These are phyloP conservation scores for Chloroceryle inda DNA, from an alignment of 2,797 vertebrate genomes.

Conservation along the genomic window DNA sequence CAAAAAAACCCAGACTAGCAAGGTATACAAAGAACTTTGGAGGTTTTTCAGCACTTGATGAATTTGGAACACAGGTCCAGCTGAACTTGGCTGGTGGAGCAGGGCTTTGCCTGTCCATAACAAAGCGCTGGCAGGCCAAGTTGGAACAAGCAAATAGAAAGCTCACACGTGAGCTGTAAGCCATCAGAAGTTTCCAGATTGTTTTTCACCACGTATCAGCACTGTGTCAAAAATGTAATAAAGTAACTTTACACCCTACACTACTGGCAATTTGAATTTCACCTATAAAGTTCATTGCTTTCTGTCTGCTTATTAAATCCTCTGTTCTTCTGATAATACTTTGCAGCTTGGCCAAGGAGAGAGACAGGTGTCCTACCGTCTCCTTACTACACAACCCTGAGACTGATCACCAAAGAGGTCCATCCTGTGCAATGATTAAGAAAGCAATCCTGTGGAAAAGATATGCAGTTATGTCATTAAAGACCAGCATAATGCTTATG, in stretches of 20 bases:
- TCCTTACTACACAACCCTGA: conserved; percentile 21
- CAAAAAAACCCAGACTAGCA: background rate
- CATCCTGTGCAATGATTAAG: conserved; percentile 7
- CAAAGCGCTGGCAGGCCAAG: background rate
- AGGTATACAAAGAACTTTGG: background rate
- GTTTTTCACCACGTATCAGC: background rate
- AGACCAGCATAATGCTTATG: background rate
- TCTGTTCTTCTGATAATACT: background rate
- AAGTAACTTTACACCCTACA: background rate
- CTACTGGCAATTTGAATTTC: background rate
- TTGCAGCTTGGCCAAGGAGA: background rate
- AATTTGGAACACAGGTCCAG: background rate
- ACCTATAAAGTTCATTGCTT: background rate
- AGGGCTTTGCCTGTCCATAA: background rate
- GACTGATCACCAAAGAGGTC: background rate
- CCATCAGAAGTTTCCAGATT: background rate
- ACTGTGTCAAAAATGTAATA: background rate
- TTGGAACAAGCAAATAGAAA: background rate
- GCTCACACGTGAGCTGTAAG: background rate
- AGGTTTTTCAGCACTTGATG: background rate
- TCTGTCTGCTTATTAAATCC: background rate
- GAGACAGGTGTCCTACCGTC: background rate
- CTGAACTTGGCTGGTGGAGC: background rate
- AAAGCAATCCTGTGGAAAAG: conserved; percentile 36
- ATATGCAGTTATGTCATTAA: conserved; percentile 10